phyloP scores from a whole-genome alignment of 2,797 vertebrate genomes.

The Gorsachius magnificus region DNA sequence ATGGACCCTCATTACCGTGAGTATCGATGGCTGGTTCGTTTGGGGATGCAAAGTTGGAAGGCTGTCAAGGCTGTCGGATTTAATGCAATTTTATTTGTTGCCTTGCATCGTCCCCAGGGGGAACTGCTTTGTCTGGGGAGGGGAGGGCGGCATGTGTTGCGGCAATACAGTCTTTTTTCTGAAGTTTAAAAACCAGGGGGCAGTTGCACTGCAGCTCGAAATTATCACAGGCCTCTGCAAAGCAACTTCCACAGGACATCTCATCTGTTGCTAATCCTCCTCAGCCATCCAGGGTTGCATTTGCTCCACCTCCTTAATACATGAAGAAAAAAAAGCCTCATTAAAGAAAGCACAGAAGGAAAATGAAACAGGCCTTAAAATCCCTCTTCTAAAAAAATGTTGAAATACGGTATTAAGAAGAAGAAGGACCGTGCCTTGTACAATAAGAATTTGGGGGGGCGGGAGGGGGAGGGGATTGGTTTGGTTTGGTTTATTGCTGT shows the following conservation, averaged over 20 bases:
- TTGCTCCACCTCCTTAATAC: conserved; percentile 18
- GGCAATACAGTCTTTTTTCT: neutral
- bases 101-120: neutral
- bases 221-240: neutral
- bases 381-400: neutral
- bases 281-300: neutral
- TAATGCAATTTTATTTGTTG: neutral
- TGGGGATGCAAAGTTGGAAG: neutral
- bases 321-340: neutral
- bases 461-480: neutral
- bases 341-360: neutral
- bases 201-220: neutral
- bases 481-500: neutral
- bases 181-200: neutral
- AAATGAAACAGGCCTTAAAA: conserved; percentile 45
- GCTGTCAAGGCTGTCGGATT: neutral
- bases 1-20: conserved; percentile 94
- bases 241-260: neutral
- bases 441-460: neutral
- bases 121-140: neutral
- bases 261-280: conserved; percentile 51
- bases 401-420: neutral
- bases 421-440: neutral
- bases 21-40: conserved; percentile 23
- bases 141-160: neutral